Conservation (phyloP, 2,113 vertebrate species). For the Vidua chalybeata region DNA sequence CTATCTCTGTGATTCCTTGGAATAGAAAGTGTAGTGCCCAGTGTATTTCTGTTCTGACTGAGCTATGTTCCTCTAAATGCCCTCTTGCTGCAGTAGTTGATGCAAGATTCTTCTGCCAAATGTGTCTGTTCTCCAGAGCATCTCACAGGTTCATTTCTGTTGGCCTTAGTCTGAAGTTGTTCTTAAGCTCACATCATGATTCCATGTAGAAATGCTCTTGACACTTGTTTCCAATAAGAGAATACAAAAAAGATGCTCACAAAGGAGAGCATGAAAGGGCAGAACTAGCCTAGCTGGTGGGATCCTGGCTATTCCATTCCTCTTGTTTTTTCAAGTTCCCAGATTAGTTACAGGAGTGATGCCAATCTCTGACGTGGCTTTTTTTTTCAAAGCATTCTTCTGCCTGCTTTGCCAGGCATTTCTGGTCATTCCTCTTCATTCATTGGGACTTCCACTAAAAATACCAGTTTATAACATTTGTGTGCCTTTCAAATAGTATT, state of each 20-base stretch:
- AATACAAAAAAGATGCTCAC: neutral
- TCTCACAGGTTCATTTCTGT: neutral
- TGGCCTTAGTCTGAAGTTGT: neutral
- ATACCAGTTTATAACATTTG: neutral
- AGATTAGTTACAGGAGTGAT: constrained; percentile 2
- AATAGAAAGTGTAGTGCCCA: neutral
- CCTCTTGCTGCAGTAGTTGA: neutral
- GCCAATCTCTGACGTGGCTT: neutral
- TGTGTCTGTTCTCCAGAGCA: neutral
- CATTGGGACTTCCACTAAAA: neutral
- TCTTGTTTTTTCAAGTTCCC: neutral
- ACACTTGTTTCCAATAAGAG: neutral
- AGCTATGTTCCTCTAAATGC: neutral
- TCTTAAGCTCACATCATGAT: neutral
- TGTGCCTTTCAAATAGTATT: neutral
- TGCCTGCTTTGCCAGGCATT: neutral
- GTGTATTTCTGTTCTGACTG: neutral
- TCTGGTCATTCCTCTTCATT: neutral
- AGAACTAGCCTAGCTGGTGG: neutral
- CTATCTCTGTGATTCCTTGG: neutral
- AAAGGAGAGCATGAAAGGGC: neutral
- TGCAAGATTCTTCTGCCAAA: neutral
- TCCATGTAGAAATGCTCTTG: neutral
- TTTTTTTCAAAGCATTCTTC: neutral
- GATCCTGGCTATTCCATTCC: neutral